These are phyloP conservation scores for Mycteria americana DNA, from an alignment of 2,797 vertebrate species.

Conservation along the genomic window DNA sequence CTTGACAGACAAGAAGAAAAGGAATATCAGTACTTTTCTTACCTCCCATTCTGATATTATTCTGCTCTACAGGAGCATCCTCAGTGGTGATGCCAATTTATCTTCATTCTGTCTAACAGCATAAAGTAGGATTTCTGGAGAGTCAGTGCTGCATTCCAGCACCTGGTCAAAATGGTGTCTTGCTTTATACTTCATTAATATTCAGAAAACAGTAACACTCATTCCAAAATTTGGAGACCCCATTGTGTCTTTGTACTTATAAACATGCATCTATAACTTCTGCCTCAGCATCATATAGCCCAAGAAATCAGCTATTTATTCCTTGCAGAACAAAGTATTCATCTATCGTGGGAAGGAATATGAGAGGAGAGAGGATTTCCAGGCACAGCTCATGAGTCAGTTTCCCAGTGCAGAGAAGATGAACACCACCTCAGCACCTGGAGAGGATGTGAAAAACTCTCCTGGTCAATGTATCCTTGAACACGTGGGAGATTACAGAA, in stretches of 20 bases:
- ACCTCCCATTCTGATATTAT: not conserved
- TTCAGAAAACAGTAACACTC: not conserved
- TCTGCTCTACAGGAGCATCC: not conserved
- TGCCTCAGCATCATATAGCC: not conserved
- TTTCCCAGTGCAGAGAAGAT: slow-evolving; percentile 91
- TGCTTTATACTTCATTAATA: not conserved
- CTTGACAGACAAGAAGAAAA: not conserved
- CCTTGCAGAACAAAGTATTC: slow-evolving; percentile 93
- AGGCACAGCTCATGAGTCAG: slow-evolving; percentile 92
- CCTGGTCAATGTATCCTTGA: slow-evolving; percentile 92
- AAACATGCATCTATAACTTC: not conserved
- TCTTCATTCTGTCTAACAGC: not conserved
- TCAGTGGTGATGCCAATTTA: not conserved
- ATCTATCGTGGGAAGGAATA: slow-evolving; percentile 98
- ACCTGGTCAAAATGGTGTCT: not conserved
- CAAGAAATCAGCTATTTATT: not conserved
- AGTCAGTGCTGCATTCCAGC: not conserved
- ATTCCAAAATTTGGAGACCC: not conserved
- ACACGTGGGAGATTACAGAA: not conserved
- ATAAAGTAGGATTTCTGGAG: not conserved
- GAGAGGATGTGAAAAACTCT: slow-evolving; percentile 84
- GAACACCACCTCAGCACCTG: slow-evolving; percentile 91
- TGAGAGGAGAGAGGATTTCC: slow-evolving; percentile 95
- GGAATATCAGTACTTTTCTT: not conserved
- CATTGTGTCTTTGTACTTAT: not conserved